A percentile compares a stretch with the other conserved stretches of the same genome.
Evolutionary conservation across 2,797 vertebrate genomes (phyloP).

Genomic region (Falco novaeseelandiae): DNA sequence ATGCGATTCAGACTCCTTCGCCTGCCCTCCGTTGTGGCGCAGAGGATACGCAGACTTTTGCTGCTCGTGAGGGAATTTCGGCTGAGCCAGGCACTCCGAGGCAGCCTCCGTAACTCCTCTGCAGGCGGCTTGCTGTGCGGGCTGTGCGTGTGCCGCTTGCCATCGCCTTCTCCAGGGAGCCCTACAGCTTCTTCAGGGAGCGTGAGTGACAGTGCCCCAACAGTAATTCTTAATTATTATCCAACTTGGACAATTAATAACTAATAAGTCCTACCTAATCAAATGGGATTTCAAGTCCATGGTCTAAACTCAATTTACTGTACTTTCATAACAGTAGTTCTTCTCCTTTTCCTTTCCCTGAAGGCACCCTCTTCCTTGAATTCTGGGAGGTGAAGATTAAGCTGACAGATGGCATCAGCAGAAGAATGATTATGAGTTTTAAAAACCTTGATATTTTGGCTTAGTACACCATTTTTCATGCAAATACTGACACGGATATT

Average conservation of each 20-base stretch:
- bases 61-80: background rate
- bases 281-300: background rate
- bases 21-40: background rate
- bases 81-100: background rate
- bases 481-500: slow-evolving; percentile 58
- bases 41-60: background rate
- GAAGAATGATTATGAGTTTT: slow-evolving; percentile 54
- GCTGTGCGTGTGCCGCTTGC: rapidly evolving
- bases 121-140: background rate
- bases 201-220: background rate
- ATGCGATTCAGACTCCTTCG: rapidly evolving
- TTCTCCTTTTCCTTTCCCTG: slow-evolving; percentile 25
- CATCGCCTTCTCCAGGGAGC: background rate
- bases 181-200: background rate
- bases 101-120: background rate
- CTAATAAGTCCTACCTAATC: background rate
- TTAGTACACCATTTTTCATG: slow-evolving; percentile 48
- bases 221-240: slow-evolving; percentile 29
- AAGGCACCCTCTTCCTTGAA: background rate
- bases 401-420: slow-evolving; percentile 60
- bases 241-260: slow-evolving; percentile 24
- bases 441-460: slow-evolving; percentile 58
- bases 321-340: background rate
- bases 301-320: background rate
- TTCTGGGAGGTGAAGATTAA: slow-evolving; percentile 48